Conservation (phyloP, 1,140 invertebrate species). For the Saccostrea echinata region DNA sequence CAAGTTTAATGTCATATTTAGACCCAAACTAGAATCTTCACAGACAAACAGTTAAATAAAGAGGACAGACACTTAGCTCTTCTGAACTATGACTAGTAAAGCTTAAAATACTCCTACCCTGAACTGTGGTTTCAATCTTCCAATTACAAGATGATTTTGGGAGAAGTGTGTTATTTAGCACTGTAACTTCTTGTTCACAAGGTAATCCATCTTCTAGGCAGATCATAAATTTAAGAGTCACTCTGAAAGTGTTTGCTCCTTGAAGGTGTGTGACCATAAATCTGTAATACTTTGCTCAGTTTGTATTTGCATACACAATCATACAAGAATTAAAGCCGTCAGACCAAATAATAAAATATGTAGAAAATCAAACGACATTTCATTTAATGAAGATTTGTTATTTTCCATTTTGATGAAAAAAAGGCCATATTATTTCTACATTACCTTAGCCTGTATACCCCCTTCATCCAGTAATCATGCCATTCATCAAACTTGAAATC, state of each 20-base stretch:
- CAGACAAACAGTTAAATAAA: too few relatives aligned
- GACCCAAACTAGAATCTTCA: too few relatives aligned
- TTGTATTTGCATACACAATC: too few relatives aligned
- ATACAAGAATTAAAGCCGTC: too few relatives aligned
- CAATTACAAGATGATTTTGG: conserved; percentile 47
- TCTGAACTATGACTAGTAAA: too few relatives aligned
- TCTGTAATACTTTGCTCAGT: conserved; percentile 10
- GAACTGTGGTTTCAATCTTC: background rate
- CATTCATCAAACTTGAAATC: conserved; percentile 6
- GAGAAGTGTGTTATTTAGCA: conserved; percentile 34
- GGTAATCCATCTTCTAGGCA: conserved; percentile 35
- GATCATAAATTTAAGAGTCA: conserved; percentile 43
- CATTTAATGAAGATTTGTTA: too few relatives aligned
- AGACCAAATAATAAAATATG: too few relatives aligned
- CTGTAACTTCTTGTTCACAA: conserved; percentile 35
- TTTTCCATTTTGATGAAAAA: too few relatives aligned
- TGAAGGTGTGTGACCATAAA: conserved; percentile 51
- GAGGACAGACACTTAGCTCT: too few relatives aligned
- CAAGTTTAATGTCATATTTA: too few relatives aligned
- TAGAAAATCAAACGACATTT: too few relatives aligned
- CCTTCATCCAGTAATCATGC: conserved; percentile 29
- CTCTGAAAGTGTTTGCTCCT: conserved; percentile 38
- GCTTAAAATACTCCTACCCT: background rate
- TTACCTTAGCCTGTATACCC: conserved; percentile 33
- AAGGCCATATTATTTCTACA: too few relatives aligned